A percentile compares a stretch with the other conserved stretches of the same genome.
Evolutionary conservation across 2,113 vertebrate species (phyloP).

Genomic region (Tachuris rubrigastra): DNA sequence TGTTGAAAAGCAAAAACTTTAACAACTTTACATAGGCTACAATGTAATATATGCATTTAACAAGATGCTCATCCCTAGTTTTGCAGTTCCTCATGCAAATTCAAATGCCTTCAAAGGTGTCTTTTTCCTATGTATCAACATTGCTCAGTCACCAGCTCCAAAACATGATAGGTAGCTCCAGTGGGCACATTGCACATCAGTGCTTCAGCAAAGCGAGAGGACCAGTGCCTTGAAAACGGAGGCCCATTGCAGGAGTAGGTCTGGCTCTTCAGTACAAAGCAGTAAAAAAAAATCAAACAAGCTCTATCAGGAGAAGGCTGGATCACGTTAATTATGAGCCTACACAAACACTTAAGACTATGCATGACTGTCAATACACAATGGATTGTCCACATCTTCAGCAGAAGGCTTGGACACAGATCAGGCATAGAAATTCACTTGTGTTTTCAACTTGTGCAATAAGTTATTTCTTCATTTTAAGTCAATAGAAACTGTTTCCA

Average conservation of each 20-base stretch:
- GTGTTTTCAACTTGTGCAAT: conserved; percentile 5
- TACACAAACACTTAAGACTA: neutral
- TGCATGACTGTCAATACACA: neutral
- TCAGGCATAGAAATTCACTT: conserved; percentile 3
- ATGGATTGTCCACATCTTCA: neutral
- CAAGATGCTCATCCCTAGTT: neutral
- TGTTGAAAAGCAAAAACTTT: neutral
- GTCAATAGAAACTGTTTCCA: neutral
- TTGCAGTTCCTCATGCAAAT: neutral
- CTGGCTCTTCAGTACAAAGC: neutral
- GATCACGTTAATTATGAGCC: neutral
- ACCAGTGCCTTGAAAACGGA: neutral
- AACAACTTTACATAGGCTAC: neutral
- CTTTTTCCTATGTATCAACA: neutral
- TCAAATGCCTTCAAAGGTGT: neutral
- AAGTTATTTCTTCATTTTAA: neutral
- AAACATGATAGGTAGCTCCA: fast-evolving
- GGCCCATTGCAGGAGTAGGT: neutral
- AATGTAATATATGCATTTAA: neutral
- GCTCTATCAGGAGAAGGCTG: conserved; percentile 16
- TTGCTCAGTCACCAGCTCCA: neutral
- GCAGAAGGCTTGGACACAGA: neutral
- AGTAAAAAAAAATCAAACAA: neutral
- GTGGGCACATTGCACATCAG: fast-evolving
- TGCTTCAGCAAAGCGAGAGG: neutral